Evolutionary conservation across 2,888 invertebrate genomes (phyloP).

Genomic region (Lacanobia oleracea): DNA sequence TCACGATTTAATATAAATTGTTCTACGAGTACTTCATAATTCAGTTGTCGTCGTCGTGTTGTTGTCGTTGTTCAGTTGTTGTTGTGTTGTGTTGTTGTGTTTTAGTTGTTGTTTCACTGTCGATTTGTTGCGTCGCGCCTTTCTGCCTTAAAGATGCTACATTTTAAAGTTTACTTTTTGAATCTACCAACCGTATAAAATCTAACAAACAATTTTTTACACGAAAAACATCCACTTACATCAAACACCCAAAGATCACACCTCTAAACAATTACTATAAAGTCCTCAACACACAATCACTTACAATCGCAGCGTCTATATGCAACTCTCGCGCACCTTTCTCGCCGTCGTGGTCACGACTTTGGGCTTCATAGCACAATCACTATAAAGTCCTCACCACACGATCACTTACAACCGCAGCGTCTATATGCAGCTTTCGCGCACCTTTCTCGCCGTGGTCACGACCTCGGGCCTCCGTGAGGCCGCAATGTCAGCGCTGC

Average conservation of each 20-base stretch:
- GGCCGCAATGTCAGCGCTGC: constrained; percentile 89
- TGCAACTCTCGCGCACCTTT: constrained; percentile 96
- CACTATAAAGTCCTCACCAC: constrained; percentile 23
- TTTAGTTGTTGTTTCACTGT: neutral
- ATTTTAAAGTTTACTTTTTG: neutral
- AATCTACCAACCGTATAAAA: constrained; percentile 21
- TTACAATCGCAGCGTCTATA: constrained; percentile 86
- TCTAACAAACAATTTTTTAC: constrained; percentile 20
- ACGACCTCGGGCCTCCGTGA: constrained; percentile 94
- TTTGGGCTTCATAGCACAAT: constrained; percentile 90
- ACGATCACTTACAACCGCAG: constrained; percentile 4
- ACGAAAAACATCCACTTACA: neutral
- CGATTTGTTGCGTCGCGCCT: neutral
- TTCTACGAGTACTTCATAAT: neutral
- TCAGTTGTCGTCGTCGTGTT: too few relatives aligned
- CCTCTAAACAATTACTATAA: constrained; percentile 8
- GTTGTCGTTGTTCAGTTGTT: too few relatives aligned
- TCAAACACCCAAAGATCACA: constrained; percentile 23
- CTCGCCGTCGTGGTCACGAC: constrained; percentile 93
- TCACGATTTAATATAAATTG: neutral
- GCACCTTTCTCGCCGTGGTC: constrained; percentile 95
- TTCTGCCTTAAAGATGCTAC: neutral
- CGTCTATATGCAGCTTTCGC: constrained; percentile 96
- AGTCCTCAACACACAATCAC: constrained; percentile 14
- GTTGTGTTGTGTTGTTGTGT: too few relatives aligned